phyloP scores from a whole-genome alignment of 2,113 vertebrate species.

The Pontoporia blainvillei region DNA sequence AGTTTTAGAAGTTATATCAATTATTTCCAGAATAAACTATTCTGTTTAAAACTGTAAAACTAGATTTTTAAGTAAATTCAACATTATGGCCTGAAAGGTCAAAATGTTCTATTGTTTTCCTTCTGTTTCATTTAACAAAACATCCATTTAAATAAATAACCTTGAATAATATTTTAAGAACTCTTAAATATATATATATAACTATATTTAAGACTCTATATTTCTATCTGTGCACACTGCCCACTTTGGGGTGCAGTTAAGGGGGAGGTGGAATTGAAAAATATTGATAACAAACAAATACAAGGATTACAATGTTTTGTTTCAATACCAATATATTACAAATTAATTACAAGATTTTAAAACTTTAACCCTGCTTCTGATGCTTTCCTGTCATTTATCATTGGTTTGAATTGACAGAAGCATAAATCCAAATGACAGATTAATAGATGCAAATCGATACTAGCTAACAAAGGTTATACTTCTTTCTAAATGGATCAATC shows the following conservation, averaged over 20 bases:
- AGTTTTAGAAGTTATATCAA: neutral
- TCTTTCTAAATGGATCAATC: neutral
- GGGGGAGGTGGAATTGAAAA: neutral
- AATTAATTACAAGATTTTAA: neutral
- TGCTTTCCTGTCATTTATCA: neutral
- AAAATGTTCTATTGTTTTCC: neutral
- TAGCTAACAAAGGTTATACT: neutral
- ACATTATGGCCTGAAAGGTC: neutral
- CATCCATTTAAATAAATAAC: neutral
- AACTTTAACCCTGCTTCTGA: neutral
- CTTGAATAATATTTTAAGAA: neutral
- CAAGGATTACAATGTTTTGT: neutral
- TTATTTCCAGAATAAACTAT: neutral
- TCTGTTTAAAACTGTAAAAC: neutral
- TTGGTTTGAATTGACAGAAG: neutral
- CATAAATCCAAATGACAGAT: neutral
- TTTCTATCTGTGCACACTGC: neutral
- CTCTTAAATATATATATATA: neutral
- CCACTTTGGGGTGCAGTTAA: neutral
- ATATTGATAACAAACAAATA: neutral
- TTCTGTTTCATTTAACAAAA: neutral
- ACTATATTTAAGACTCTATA: neutral
- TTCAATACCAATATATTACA: neutral
- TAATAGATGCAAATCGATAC: neutral
- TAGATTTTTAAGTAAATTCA: neutral